A percentile compares a stretch with the other conserved stretches of the same genome.
phyloP scores from a whole-genome alignment of 2,113 vertebrate species.

The Sprattus sprattus region DNA sequence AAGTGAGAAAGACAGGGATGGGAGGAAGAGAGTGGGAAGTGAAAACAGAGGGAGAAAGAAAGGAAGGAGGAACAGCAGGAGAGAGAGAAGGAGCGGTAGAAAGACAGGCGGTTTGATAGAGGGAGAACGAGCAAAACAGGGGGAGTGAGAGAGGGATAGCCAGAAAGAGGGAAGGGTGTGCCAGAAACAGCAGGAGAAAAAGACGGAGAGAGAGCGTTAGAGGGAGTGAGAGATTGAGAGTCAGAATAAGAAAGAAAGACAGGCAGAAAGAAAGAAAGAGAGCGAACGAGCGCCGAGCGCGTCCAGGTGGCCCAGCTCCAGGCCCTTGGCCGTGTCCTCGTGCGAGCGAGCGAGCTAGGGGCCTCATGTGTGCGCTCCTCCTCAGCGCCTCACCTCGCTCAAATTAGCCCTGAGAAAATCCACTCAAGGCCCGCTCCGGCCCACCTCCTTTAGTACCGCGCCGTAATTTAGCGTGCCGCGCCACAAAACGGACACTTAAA shows the following conservation, averaged over 20 bases:
- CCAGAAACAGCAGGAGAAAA: background rate
- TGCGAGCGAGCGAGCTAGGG: background rate
- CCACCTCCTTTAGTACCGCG: slow-evolving; percentile 52
- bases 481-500: slow-evolving; percentile 50
- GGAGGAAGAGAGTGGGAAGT: background rate
- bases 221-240: background rate
- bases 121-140: background rate
- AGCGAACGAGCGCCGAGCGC: slow-evolving; percentile 1
- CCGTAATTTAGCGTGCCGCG: slow-evolving; percentile 54
- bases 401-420: slow-evolving; percentile 49
- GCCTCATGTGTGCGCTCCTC: background rate
- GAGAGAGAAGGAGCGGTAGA: background rate
- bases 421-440: slow-evolving; percentile 44
- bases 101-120: slow-evolving; percentile 25
- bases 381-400: slow-evolving; percentile 31
- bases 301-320: slow-evolving; percentile 35
- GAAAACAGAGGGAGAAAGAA: background rate
- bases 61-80: background rate
- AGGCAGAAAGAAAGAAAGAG: background rate
- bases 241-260: background rate
- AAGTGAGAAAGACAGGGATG: slow-evolving; percentile 26
- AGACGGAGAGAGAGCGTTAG: background rate
- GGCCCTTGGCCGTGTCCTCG: slow-evolving; percentile 21
- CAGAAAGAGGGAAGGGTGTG: background rate
- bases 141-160: background rate